A percentile compares a stretch with the other conserved stretches of the same genome.
Evolutionary conservation across 2,113 vertebrate species (phyloP).

Genomic region (Engystomops pustulosus): DNA sequence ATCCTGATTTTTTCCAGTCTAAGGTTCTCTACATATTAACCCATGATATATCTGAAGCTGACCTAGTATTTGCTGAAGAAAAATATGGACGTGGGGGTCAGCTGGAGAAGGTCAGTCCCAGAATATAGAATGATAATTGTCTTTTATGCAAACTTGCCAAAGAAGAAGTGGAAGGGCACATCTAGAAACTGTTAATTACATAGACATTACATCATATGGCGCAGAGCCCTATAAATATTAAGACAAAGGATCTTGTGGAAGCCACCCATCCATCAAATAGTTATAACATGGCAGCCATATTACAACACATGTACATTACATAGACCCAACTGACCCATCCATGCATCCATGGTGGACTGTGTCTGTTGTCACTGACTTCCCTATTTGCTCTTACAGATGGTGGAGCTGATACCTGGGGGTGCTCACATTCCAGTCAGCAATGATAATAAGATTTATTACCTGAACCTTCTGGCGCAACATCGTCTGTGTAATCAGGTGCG

Average conservation of each 20-base stretch:
- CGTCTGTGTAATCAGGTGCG: slow-evolving; percentile 93
- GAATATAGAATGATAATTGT: no score
- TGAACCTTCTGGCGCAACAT: slow-evolving; percentile 94
- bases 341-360: no score
- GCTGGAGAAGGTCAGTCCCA: slow-evolving; percentile 89
- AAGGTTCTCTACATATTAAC: slow-evolving; percentile 98
- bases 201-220: not conserved
- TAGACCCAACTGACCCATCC: no score
- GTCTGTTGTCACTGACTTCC: no score
- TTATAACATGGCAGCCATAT: no score
- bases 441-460: slow-evolving; percentile 96
- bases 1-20: slow-evolving; percentile 98
- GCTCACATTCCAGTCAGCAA: slow-evolving; percentile 92
- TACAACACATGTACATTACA: no score
- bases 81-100: slow-evolving; percentile 95
- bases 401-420: slow-evolving; percentile 94
- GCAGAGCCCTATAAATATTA: no score
- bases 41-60: slow-evolving; percentile 98
- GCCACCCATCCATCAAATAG: no score
- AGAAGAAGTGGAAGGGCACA: no score
- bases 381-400: slow-evolving; percentile 76
- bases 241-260: no score
- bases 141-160: no score
- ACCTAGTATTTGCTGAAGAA: slow-evolving; percentile 96
- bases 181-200: not conserved